Base-by-base conservation (phyloP, 2,113 vertebrate genomes). In the Clarias macrocephalus region DNA sequence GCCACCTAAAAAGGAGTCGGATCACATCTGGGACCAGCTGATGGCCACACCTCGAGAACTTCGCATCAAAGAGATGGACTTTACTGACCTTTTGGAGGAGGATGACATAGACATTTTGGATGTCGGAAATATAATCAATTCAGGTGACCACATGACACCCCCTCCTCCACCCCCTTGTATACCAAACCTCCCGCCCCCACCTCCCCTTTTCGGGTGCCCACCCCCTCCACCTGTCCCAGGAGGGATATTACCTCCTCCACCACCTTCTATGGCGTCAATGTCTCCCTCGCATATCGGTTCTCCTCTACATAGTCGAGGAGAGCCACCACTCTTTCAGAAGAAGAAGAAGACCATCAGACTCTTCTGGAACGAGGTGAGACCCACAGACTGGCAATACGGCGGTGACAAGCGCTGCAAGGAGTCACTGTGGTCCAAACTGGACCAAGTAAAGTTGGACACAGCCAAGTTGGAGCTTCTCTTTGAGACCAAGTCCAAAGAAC, bases 321-420 rank as follows among this genome's bases (percentile, higher is more conserved):
- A 97, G 88, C 93, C 93, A 25, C 95, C 96, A 18, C 93, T 95
- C 82, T 98, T 99, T 92, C 95, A 97, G 75, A 99, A 99, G 94
- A 99, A 99, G 93, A 99, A 98, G 95, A 99, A 99, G 95, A 99
- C 98, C 75, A 98, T 99, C 86, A 96, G 98, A 87, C 96, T 99
- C 18, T 99, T 99, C 94, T 99, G 98, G 98, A 99, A 97, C 1
- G 98, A 99, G 92, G 97, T 99, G 86, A 96, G 97, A 91, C 97
- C 96, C 2, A 94, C 96, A 92, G 96, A 99, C 91, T 98, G 97
- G 97, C 97, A 97, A 52, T 96, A 95, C 87, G 96, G 95, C 92
- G 97, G 95, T 89, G 97, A 97, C 90, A 96, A 96, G 88, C 95
- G 93, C 91, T 97, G 95, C 93, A 96, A 94, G 94, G 97, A 98